Evolutionary conservation across 1,140 invertebrate genomes (phyloP).

Genomic region (Cecropterus lyciades): DNA sequence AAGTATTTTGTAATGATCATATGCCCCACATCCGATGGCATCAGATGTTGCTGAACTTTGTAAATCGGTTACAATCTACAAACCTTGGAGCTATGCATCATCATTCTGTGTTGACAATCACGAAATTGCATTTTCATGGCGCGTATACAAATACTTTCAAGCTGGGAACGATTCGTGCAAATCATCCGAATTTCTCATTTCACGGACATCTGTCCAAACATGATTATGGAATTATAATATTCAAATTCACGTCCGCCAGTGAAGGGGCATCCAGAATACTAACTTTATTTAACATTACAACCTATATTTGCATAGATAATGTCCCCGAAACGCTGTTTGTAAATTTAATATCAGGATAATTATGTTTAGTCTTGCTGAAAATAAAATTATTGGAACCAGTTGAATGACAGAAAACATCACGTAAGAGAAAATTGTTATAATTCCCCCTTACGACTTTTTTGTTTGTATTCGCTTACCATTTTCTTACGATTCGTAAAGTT

Average conservation of each 20-base stretch:
- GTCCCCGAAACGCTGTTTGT: not conserved
- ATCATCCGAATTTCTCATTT: constrained; percentile 5
- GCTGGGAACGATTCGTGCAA: constrained; percentile 4
- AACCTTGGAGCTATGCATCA: not conserved
- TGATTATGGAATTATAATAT: constrained; percentile 33
- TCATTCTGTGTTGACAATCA: not conserved
- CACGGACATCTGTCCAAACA: constrained; percentile 24
- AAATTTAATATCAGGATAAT: no score
- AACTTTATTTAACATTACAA: constrained; percentile 18
- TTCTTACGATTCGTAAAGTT: no score
- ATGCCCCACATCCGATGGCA: no score
- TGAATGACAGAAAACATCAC: no score
- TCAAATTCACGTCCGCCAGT: constrained; percentile 18
- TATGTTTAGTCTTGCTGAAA: no score
- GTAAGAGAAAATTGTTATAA: no score
- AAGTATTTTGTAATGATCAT: no score
- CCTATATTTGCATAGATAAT: constrained; percentile 33
- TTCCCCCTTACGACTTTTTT: no score
- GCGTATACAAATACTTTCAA: not conserved
- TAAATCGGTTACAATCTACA: no score
- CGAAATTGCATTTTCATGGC: not conserved
- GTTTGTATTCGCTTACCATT: no score
- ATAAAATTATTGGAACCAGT: no score
- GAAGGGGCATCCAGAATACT: constrained; percentile 15
- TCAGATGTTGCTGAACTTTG: no score